These are phyloP conservation scores for Pilophorus perplexus DNA, from an alignment of 2,888 invertebrate species.

Conservation along the genomic window DNA sequence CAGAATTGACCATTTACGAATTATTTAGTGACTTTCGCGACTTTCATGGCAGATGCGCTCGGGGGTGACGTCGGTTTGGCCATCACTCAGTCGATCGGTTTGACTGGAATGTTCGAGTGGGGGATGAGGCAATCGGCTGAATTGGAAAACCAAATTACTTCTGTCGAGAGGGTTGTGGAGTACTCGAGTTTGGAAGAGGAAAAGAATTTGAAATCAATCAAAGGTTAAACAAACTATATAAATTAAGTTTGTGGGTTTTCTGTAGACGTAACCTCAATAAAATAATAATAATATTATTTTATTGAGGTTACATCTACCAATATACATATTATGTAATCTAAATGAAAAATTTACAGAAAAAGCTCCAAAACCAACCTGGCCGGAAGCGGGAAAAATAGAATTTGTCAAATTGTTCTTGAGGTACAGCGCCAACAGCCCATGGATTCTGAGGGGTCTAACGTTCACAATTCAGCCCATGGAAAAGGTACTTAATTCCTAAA, in stretches of 20 bases:
- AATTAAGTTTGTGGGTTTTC: too few species aligned
- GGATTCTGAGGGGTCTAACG: constrained; percentile 70
- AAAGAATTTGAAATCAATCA: constrained; percentile 49
- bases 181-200: constrained; percentile 70
- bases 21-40: neutral
- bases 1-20: neutral
- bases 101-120: constrained; percentile 82
- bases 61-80: constrained; percentile 76
- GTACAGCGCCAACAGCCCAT: constrained; percentile 68
- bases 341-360: constrained; percentile 28
- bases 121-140: constrained; percentile 91
- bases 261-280: too few species aligned
- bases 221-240: constrained; percentile 45
- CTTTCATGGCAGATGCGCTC: constrained; percentile 43
- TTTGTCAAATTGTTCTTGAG: constrained; percentile 68
- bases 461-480: constrained; percentile 63
- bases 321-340: too few species aligned
- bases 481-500: too few species aligned
- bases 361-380: constrained; percentile 61
- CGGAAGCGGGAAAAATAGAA: constrained; percentile 65
- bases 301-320: too few species aligned
- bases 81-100: constrained; percentile 73
- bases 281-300: too few species aligned
- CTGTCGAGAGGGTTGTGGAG: constrained; percentile 84
- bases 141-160: constrained; percentile 81